phyloP scores from a whole-genome alignment of 2,888 invertebrate species.

The Agrochola circellaris region DNA sequence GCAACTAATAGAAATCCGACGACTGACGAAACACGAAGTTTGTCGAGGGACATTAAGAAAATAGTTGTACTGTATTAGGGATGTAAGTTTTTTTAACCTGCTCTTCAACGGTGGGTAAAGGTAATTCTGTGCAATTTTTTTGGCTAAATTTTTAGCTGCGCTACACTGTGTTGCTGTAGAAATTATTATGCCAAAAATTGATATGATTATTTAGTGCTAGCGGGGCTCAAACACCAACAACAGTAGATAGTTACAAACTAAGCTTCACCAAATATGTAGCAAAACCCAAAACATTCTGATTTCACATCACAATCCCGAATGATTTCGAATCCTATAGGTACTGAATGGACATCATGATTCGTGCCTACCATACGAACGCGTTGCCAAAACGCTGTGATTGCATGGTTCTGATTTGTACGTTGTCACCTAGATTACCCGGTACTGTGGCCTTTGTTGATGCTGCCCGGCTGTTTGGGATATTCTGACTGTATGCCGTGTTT shows the following conservation, averaged over 20 bases:
- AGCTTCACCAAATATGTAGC: slow-evolving; percentile 1
- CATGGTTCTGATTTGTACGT: slow-evolving; percentile 23
- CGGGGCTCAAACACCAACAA: neutral
- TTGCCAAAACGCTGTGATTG: slow-evolving; percentile 30
- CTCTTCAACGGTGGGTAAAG: neutral
- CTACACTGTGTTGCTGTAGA: neutral
- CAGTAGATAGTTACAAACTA: neutral
- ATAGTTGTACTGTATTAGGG: neutral
- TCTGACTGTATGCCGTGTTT: neutral
- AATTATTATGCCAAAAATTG: no score
- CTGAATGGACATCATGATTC: neutral
- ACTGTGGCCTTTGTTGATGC: slow-evolving; percentile 22
- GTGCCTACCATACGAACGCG: slow-evolving; percentile 12
- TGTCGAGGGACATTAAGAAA: no score
- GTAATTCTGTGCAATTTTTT: neutral
- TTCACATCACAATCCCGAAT: neutral
- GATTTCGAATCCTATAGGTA: neutral
- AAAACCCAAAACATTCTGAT: slow-evolving; percentile 17
- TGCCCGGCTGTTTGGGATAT: neutral
- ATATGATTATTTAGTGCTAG: neutral
- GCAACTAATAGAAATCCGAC: no score
- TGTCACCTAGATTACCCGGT: slow-evolving; percentile 28
- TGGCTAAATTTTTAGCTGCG: no score
- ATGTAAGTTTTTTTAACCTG: neutral
- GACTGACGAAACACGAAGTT: no score